Conservation (phyloP, 2,113 vertebrate genomes). For the Gallinago paraguaiae region DNA sequence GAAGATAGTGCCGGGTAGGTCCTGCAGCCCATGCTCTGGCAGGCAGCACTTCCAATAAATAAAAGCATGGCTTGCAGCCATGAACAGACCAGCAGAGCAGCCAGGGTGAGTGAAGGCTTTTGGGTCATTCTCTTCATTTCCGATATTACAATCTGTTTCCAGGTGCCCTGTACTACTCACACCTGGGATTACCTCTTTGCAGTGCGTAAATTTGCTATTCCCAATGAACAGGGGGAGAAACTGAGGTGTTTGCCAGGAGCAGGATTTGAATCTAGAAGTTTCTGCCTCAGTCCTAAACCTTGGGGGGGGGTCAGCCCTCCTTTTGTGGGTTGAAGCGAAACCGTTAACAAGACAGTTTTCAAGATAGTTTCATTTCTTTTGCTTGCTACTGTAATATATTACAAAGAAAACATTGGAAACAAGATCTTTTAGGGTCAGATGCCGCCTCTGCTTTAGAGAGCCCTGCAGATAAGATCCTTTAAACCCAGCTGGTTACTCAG, state of each 20-base stretch:
- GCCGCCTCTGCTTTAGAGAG: not conserved
- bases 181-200: not conserved
- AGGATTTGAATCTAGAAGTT: not conserved
- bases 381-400: constrained; percentile 12
- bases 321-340: constrained; percentile 34
- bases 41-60: not conserved
- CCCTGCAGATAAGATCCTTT: not conserved
- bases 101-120: not conserved
- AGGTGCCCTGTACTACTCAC: not conserved
- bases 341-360: constrained; percentile 13
- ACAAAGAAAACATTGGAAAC: constrained; percentile 34
- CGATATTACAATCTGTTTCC: not conserved
- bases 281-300: not conserved
- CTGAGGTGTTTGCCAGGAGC: not conserved
- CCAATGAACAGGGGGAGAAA: not conserved
- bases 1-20: not conserved
- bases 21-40: not conserved
- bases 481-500: not conserved
- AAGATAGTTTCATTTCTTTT: constrained; percentile 32
- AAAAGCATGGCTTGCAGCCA: not conserved
- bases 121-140: not conserved
- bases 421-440: constrained; percentile 18
- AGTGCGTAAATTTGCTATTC: not conserved
- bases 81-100: not conserved
- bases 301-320: not conserved